Conservation (phyloP, 2,797 vertebrate species). For the Anisognathus igniventris region DNA sequence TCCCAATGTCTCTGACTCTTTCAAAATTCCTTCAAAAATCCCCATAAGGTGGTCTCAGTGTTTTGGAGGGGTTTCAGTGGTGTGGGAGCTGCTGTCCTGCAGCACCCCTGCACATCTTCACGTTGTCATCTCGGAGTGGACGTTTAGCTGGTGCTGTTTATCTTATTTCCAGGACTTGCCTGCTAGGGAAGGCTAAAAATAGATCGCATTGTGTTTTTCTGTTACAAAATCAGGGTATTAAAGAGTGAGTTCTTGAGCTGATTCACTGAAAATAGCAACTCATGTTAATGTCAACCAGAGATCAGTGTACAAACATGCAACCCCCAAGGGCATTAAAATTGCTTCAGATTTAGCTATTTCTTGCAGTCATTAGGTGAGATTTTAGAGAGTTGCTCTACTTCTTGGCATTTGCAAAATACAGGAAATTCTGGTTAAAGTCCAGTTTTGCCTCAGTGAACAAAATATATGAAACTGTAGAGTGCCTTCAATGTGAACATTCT, state of each 20-base stretch:
- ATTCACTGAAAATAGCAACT: background rate
- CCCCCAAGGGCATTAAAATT: background rate
- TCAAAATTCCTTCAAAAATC: background rate
- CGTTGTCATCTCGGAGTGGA: background rate
- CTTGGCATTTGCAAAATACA: background rate
- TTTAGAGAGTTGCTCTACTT: background rate
- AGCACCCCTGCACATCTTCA: background rate
- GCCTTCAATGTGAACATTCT: background rate
- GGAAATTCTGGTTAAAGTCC: background rate
- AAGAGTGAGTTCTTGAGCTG: background rate
- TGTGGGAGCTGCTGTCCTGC: background rate
- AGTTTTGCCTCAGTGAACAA: background rate
- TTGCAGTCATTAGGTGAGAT: background rate
- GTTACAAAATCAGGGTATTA: background rate
- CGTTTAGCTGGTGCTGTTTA: background rate
- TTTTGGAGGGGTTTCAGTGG: background rate
- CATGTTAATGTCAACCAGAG: background rate
- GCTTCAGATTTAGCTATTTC: background rate
- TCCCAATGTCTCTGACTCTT: background rate
- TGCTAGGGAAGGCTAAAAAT: background rate
- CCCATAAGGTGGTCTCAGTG: background rate
- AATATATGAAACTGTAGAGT: accelerated
- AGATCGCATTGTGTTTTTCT: background rate
- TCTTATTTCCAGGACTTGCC: background rate
- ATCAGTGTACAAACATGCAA: background rate